A percentile compares a stretch with the other conserved stretches of the same genome.
These are phyloP conservation scores for Stictonetta naevosa DNA, from an alignment of 2,113 vertebrate genomes.

Conservation along the genomic window DNA sequence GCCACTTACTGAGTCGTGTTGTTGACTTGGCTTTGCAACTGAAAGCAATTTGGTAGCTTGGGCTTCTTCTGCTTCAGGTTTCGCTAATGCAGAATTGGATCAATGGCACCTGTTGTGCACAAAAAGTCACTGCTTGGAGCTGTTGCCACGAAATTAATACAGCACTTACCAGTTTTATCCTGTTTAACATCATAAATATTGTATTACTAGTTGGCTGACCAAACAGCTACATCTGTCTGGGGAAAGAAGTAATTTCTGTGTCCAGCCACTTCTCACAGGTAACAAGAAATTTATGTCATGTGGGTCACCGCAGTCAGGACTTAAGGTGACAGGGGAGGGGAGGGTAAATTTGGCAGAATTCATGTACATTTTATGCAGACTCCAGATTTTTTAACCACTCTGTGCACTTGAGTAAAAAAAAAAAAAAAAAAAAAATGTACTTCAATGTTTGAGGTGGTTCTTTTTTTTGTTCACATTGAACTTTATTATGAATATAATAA, in stretches of 20 bases:
- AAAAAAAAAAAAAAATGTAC: not conserved
- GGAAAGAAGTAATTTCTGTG: not conserved
- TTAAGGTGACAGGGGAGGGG: not conserved
- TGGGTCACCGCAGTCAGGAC: not conserved
- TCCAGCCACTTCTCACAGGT: constrained; percentile 4
- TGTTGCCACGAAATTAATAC: not conserved
- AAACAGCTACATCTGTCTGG: not conserved
- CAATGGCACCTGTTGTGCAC: not conserved
- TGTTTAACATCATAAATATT: not conserved
- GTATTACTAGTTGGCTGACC: not conserved
- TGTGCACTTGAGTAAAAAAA: not conserved
- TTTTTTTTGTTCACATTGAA: not conserved
- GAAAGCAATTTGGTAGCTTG: not conserved
- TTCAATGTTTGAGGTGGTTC: not conserved
- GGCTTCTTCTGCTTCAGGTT: not conserved
- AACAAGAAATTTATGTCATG: constrained; percentile 12
- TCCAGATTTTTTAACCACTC: constrained; percentile 51
- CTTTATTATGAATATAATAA: not conserved
- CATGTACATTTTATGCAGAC: not conserved
- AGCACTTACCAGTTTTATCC: not conserved
- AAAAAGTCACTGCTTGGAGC: not conserved
- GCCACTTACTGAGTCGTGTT: not conserved
- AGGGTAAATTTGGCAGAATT: constrained; percentile 43
- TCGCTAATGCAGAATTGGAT: not conserved
- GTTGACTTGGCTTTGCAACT: not conserved